Conservation (phyloP, 2,888 invertebrate species). For the Dynastes maya region DNA sequence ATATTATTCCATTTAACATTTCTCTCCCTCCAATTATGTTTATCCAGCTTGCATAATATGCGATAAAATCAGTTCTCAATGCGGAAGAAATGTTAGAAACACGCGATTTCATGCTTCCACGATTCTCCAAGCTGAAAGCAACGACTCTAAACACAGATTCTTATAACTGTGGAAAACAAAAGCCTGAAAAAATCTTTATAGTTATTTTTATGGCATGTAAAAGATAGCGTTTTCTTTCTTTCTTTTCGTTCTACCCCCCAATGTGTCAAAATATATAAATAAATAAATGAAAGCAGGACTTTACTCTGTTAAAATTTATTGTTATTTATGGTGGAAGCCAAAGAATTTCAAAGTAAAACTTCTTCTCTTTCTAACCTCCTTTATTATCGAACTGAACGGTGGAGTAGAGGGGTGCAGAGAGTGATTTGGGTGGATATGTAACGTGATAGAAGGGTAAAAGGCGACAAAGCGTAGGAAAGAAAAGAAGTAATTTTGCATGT, state of each 20-base stretch:
- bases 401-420: neutral
- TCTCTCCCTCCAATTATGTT: slow-evolving; percentile 19
- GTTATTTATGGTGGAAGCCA: slow-evolving; percentile 28
- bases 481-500: slow-evolving; percentile 58
- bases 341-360: neutral
- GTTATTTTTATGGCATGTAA: slow-evolving; percentile 39
- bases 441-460: neutral
- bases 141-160: slow-evolving; percentile 23
- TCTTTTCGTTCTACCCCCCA: neutral
- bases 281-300: slow-evolving; percentile 32
- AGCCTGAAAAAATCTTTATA: slow-evolving; percentile 35
- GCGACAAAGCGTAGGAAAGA: slow-evolving; percentile 13
- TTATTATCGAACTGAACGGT: slow-evolving; percentile 25
- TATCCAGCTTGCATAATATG: slow-evolving; percentile 43
- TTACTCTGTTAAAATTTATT: slow-evolving; percentile 41
- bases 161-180: slow-evolving; percentile 17
- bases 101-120: slow-evolving; percentile 38
- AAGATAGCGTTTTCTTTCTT: slow-evolving; percentile 31
- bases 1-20: neutral
- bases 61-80: slow-evolving; percentile 43
- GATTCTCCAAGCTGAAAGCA: neutral
- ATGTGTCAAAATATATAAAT: slow-evolving; percentile 34
- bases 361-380: neutral
- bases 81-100: slow-evolving; percentile 30
- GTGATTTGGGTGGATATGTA: neutral